Base-by-base conservation (phyloP, 1,140 invertebrate species). In the Drosophila watanabei region DNA sequence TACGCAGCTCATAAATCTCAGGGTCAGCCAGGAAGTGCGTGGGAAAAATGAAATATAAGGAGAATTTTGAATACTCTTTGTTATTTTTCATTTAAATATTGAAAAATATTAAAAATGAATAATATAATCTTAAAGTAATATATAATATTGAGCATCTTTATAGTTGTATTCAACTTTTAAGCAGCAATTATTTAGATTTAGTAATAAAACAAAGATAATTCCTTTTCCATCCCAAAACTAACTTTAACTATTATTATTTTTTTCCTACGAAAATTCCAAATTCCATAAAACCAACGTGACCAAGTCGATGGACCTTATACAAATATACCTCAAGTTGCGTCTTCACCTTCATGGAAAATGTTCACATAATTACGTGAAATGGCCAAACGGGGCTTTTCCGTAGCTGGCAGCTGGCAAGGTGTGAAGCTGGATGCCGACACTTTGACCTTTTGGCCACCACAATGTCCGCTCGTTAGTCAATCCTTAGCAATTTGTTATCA, bases 391-490 rank as follows among this genome's bases (percentile, higher is more conserved):
- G 48, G 24, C 48, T 43, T 51, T 79, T 54, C 57, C 24, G 37
- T 33, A 13, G 20, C 32, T n/a, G n/a, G n/a, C n/a, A n/a, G n/a
- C n/a, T 16, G 13, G 10, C 1, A 49, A 72, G 70, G 43, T 76
- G 71, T 54, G 60, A 51, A 43, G 73, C 60, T 49, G 60, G 64
- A 77, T 60, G 24, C 45, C 58, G 65, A 73, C 72, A 72, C 73
- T 81, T 79, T 89, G 85, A 85, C 85, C 86, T 89, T 85, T 90
- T 41, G 66, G 75, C 81, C 81, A 89, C 81, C 86, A 89, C 86
- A 89, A 89, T 89, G 68, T 85, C 37, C 73, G 75, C 86, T 89
- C 85, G 82, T 89, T 89, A 90, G 85, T 89, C 86, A 85, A 79
- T 89, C 79, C 43, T 82, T 28, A 62, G 86, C 85, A 89, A 89